phyloP scores from a whole-genome alignment of 2,888 invertebrate species.

The Tachystola acroxantha region DNA sequence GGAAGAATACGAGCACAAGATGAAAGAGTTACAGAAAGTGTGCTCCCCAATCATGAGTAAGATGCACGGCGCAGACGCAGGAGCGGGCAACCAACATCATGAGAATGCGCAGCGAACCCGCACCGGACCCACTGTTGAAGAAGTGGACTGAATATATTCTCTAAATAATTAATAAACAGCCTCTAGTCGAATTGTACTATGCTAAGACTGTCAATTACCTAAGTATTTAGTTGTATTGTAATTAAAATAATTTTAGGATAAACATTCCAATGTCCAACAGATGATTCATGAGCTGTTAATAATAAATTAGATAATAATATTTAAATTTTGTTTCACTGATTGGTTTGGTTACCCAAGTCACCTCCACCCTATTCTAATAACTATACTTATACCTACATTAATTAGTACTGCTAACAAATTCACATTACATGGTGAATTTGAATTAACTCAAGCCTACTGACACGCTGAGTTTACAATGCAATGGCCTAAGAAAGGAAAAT shows the following conservation, averaged over 20 bases:
- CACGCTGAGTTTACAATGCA: too few relatives aligned
- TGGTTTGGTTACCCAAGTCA: background rate
- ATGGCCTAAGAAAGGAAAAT: too few relatives aligned
- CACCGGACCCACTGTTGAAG: slow-evolving; percentile 47
- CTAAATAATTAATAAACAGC: background rate
- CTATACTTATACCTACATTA: too few relatives aligned
- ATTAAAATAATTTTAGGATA: background rate
- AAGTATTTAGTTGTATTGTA: background rate
- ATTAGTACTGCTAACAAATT: too few relatives aligned
- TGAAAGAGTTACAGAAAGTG: slow-evolving; percentile 77
- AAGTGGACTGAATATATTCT: slow-evolving; percentile 39
- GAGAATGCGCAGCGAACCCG: slow-evolving; percentile 17
- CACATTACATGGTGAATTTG: too few relatives aligned
- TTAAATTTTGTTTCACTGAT: too few relatives aligned
- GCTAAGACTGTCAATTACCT: background rate
- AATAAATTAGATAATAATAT: background rate
- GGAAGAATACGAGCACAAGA: slow-evolving; percentile 80
- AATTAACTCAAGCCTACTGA: too few relatives aligned
- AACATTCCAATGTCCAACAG: slow-evolving; percentile 8
- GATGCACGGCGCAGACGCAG: slow-evolving; percentile 68
- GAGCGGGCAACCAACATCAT: slow-evolving; percentile 21
- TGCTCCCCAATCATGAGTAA: slow-evolving; percentile 79
- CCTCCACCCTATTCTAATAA: too few relatives aligned
- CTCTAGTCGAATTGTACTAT: background rate
- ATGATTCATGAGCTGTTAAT: slow-evolving; percentile 8